Percentiles rank a stretch among this genome's conserved stretches.
phyloP scores from a whole-genome alignment of 2,113 vertebrate species.

The Coryphaenoides rupestris region DNA sequence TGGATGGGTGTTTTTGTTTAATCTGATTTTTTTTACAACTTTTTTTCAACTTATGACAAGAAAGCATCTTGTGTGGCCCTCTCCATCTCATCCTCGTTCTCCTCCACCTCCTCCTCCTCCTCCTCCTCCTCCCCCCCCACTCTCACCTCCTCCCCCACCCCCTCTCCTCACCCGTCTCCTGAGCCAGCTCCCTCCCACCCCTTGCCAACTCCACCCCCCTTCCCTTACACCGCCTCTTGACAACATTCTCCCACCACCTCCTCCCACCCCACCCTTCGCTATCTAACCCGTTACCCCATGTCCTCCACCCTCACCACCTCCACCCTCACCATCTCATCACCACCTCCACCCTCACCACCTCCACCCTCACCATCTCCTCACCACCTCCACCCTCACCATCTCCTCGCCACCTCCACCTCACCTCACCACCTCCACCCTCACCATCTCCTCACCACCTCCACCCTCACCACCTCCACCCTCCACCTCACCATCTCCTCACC shows the following conservation, averaged over 20 bases:
- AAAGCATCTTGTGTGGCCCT: conserved; percentile 76
- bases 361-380: too few species aligned
- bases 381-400: too few species aligned
- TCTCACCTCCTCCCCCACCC: conserved; percentile 26
- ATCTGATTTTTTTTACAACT: conserved; percentile 42
- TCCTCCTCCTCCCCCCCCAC: conserved; percentile 48
- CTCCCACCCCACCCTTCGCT: conserved; percentile 9
- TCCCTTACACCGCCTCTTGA: conserved; percentile 53
- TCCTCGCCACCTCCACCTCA: too few species aligned
- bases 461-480: too few species aligned
- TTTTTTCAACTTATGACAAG: conserved; percentile 73
- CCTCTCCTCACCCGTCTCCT: conserved; percentile 48
- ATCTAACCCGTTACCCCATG: background rate
- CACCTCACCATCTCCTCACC: too few species aligned
- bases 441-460: too few species aligned
- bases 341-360: too few species aligned
- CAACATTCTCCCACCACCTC: conserved; percentile 52
- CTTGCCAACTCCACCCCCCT: conserved; percentile 42
- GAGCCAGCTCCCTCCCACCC: conserved; percentile 53
- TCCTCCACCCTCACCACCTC: background rate
- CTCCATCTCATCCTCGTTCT: conserved; percentile 37
- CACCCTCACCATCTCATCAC: too few species aligned
- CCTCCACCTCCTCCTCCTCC: conserved; percentile 37
- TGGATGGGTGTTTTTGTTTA: background rate
- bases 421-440: too few species aligned